phyloP scores from a whole-genome alignment of 2,797 vertebrate species.

The Esox masquinongy region DNA sequence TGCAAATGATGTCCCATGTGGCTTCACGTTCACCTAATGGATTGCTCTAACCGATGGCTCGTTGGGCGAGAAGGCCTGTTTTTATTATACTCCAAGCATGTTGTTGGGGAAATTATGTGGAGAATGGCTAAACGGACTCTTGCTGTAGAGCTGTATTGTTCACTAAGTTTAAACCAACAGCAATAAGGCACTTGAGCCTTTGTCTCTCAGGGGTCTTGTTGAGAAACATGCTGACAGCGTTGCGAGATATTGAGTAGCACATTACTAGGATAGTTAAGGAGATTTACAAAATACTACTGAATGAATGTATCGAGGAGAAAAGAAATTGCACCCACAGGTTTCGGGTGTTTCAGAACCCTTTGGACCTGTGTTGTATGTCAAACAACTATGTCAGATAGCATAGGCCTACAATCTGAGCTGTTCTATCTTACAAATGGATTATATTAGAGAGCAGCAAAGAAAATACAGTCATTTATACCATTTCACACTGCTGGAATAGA shows the following conservation, averaged over 20 bases:
- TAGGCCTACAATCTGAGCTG: too few species aligned
- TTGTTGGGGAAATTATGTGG: conserved; percentile 24
- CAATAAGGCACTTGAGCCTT: conserved; percentile 41
- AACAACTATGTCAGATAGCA: too few species aligned
- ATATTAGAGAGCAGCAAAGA: not conserved
- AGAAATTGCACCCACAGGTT: conserved; percentile 47
- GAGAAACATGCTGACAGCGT: conserved; percentile 21
- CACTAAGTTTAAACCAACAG: conserved; percentile 41
- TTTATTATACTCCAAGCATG: conserved; percentile 31
- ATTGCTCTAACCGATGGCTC: conserved; percentile 50
- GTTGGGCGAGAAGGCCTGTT: conserved; percentile 24
- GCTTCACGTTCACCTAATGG: conserved; percentile 36
- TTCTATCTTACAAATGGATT: not conserved
- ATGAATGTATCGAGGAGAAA: conserved; percentile 43
- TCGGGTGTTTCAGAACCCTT: conserved; percentile 18
- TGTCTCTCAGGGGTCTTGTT: conserved; percentile 33
- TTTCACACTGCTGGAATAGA: not conserved
- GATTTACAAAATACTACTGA: conserved; percentile 28
- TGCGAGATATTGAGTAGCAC: conserved; percentile 18
- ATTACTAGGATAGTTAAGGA: conserved; percentile 24
- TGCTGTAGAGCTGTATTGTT: conserved; percentile 20
- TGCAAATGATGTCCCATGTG: conserved; percentile 57
- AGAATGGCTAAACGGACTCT: not conserved
- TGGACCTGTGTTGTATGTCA: not conserved
- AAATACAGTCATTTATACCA: not conserved